These are phyloP conservation scores for Meloe dianella DNA, from an alignment of 2,888 invertebrate genomes.

Conservation along the genomic window DNA sequence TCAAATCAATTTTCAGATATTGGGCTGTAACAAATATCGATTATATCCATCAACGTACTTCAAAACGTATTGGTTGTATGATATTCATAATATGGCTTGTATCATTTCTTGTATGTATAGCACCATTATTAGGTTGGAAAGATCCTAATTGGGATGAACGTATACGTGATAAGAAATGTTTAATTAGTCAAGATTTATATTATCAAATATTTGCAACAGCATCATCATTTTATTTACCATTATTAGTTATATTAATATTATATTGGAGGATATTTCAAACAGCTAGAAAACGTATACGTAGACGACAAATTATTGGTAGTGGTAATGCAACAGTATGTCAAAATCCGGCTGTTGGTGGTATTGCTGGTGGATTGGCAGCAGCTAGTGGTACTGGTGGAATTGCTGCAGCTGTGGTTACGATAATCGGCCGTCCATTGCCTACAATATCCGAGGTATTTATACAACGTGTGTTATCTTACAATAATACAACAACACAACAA, in stretches of 20 bases:
- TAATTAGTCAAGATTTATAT: slow-evolving; percentile 84
- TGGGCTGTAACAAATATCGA: slow-evolving; percentile 92
- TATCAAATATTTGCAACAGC: slow-evolving; percentile 90
- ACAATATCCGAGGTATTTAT: slow-evolving; percentile 67
- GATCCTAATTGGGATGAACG: slow-evolving; percentile 67
- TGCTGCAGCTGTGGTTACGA: slow-evolving; percentile 72
- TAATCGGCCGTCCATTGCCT: slow-evolving; percentile 68
- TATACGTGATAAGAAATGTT: slow-evolving; percentile 71
- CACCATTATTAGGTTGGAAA: slow-evolving; percentile 87
- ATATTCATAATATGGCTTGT: slow-evolving; percentile 84
- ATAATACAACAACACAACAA: neutral
- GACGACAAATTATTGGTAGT: slow-evolving; percentile 67
- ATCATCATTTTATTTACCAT: slow-evolving; percentile 89
- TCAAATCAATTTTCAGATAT: slow-evolving; percentile 64
- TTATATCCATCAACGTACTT: slow-evolving; percentile 84
- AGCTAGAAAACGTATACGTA: slow-evolving; percentile 83
- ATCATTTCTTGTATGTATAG: slow-evolving; percentile 83
- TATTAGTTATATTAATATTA: slow-evolving; percentile 80
- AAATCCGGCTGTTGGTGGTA: slow-evolving; percentile 61
- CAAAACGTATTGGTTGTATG: slow-evolving; percentile 78
- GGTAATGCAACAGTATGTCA: slow-evolving; percentile 51
- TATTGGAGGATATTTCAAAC: slow-evolving; percentile 93
- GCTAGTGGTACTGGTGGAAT: slow-evolving; percentile 76
- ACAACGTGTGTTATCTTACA: neutral
- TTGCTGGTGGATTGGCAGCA: slow-evolving; percentile 65